Conservation (phyloP, 2,797 vertebrate species). For the Girardinus metallicus region DNA sequence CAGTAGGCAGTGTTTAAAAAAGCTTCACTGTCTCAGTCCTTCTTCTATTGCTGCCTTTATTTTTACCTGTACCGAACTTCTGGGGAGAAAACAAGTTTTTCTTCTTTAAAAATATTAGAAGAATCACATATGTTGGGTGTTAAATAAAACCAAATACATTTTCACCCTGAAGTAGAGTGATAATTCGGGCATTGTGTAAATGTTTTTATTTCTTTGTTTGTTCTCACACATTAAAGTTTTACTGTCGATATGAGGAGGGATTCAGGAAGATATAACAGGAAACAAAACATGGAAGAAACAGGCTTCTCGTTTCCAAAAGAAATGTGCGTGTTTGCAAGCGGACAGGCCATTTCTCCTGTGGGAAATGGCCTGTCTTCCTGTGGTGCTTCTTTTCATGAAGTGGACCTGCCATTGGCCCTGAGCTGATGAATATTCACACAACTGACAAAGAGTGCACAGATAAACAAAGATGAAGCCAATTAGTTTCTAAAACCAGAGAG, state of each 20-base stretch:
- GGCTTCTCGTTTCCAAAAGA: not conserved
- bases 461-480: slow-evolving; percentile 68
- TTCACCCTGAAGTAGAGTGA: not conserved
- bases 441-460: slow-evolving; percentile 64
- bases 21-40: slow-evolving; percentile 45
- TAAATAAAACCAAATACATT: slow-evolving; percentile 2
- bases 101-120: not conserved
- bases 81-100: slow-evolving; percentile 17
- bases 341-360: slow-evolving; percentile 64
- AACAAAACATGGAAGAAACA: not conserved
- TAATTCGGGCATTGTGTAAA: not conserved
- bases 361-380: slow-evolving; percentile 68
- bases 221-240: slow-evolving; percentile 11
- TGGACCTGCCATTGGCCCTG: slow-evolving; percentile 45
- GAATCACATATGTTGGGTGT: slow-evolving; percentile 5
- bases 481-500: slow-evolving; percentile 37
- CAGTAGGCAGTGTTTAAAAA: slow-evolving; percentile 54
- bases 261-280: slow-evolving; percentile 6
- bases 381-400: slow-evolving; percentile 56
- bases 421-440: slow-evolving; percentile 80
- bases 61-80: slow-evolving; percentile 21
- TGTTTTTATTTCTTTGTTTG: not conserved
- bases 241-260: not conserved
- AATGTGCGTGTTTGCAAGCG: slow-evolving; percentile 17
- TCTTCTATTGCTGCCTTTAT: slow-evolving; percentile 8